Conservation (phyloP, 2,888 invertebrate species). For the Smittia sp. region DNA sequence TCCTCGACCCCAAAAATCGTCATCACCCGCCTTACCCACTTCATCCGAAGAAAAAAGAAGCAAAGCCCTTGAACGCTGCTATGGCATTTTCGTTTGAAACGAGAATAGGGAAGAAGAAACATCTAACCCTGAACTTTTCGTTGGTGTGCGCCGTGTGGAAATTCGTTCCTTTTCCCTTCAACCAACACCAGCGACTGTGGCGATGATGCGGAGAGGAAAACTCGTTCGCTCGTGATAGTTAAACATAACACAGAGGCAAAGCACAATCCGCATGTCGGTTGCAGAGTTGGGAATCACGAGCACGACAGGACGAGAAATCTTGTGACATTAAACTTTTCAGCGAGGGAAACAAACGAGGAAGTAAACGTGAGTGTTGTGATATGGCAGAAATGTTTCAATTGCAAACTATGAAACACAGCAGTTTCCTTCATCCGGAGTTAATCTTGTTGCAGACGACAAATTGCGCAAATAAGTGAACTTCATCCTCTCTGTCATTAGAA, state of each 20-base stretch:
- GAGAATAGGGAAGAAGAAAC: slow-evolving; percentile 33
- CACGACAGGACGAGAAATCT: not conserved
- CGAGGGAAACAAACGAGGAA: too few relatives aligned
- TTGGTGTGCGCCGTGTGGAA: slow-evolving; percentile 27
- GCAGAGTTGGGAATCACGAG: not conserved
- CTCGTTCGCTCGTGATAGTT: not conserved
- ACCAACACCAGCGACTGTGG: not conserved
- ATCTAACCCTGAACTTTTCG: slow-evolving; percentile 40
- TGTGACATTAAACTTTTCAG: not conserved
- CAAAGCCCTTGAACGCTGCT: slow-evolving; percentile 40
- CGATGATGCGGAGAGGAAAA: not conserved
- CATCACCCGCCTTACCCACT: slow-evolving; percentile 23
- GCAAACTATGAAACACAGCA: not conserved
- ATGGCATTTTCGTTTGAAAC: slow-evolving; percentile 25
- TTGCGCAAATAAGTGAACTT: not conserved
- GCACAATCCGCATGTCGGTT: not conserved
- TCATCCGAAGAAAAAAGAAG: not conserved
- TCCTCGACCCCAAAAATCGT: slow-evolving; percentile 38
- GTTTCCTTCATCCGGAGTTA: not conserved
- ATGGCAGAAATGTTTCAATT: not conserved
- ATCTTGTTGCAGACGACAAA: not conserved
- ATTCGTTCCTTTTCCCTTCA: not conserved
- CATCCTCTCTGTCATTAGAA: not conserved
- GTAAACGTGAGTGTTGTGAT: not conserved
- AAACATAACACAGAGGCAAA: not conserved